phyloP scores from a whole-genome alignment of 2,797 vertebrate genomes.

The Chelidonichthys spinosus region DNA sequence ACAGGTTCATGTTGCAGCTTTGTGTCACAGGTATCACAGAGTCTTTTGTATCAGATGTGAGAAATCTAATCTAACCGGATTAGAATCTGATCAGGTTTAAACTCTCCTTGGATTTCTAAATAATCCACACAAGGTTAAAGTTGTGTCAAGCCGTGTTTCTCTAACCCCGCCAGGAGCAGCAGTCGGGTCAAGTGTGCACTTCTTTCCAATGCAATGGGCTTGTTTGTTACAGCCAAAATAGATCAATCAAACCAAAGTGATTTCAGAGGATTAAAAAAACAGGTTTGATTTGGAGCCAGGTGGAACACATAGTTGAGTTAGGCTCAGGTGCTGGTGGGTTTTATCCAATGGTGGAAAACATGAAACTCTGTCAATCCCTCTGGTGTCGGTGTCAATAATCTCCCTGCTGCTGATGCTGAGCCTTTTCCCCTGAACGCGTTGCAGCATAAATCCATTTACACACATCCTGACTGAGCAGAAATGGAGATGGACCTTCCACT shows the following conservation, averaged over 20 bases:
- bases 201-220: no score
- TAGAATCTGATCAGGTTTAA: conserved; percentile 43
- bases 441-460: conserved; percentile 48
- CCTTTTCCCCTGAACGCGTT: conserved; percentile 35
- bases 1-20: no score
- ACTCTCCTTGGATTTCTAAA: conserved; percentile 22
- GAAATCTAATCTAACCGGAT: conserved; percentile 31
- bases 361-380: conserved; percentile 51
- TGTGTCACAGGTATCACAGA: no score
- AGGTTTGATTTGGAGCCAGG: conserved; percentile 41
- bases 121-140: conserved; percentile 40
- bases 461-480: conserved; percentile 59
- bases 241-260: conserved; percentile 32
- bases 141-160: conserved; percentile 41
- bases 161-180: neutral
- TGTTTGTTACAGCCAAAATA: conserved; percentile 14
- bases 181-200: conserved; percentile 26
- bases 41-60: conserved; percentile 27
- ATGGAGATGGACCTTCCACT: conserved; percentile 39
- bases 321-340: conserved; percentile 37
- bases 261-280: conserved; percentile 58
- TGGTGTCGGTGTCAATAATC: conserved; percentile 73
- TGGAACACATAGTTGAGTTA: conserved; percentile 33
- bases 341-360: conserved; percentile 40
- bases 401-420: conserved; percentile 66